Percentiles rank a stretch among this genome's conserved stretches.
Conservation (phyloP, 2,888 invertebrate genomes). For the Epinotia demarniana region DNA sequence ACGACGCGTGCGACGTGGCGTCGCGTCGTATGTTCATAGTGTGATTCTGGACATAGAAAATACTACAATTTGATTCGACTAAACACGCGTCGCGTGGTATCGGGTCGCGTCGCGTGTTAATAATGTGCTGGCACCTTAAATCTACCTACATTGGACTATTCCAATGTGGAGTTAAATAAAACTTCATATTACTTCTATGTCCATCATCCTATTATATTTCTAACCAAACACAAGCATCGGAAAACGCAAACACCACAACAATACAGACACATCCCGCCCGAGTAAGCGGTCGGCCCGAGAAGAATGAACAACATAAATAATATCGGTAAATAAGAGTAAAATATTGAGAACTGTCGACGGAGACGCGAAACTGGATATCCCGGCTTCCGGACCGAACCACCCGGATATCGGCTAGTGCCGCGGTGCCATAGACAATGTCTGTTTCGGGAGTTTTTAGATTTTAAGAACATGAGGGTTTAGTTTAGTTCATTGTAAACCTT, state of each 20-base stretch:
- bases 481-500: no score
- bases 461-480: no score
- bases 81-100: no score
- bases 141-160: no score
- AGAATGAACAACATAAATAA: constrained; percentile 81
- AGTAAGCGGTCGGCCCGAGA: constrained; percentile 67
- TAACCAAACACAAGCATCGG: constrained; percentile 36
- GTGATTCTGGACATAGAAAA: no score
- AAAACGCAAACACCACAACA: constrained; percentile 51
- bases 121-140: no score
- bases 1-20: no score
- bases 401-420: constrained; percentile 74
- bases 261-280: constrained; percentile 61
- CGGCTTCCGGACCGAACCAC: constrained; percentile 82
- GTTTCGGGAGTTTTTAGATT: constrained; percentile 17
- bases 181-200: no score
- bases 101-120: no score
- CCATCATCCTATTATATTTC: neutral
- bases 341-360: constrained; percentile 84
- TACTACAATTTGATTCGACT: no score
- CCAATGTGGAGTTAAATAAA: no score
- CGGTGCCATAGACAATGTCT: constrained; percentile 61
- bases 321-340: constrained; percentile 83
- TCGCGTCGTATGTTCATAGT: no score
- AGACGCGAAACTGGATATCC: constrained; percentile 81